Evolutionary conservation across 2,113 vertebrate genomes (phyloP).

Genomic region (Caretta caretta): DNA sequence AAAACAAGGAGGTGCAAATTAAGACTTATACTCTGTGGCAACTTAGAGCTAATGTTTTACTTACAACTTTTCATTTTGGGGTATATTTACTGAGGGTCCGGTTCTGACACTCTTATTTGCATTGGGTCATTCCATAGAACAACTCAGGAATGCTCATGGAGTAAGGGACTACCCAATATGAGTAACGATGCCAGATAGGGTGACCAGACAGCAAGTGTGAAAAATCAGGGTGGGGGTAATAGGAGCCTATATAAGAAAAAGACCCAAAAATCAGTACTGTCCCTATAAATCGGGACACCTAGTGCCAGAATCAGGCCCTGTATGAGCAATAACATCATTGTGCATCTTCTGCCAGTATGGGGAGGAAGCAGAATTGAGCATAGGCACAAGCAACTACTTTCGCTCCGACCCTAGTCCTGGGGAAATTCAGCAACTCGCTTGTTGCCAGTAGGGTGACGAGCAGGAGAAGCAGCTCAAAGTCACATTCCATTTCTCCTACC

Average conservation of each 20-base stretch:
- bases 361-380: neutral
- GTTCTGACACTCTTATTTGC: neutral
- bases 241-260: no score
- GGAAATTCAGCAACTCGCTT: neutral
- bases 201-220: no score
- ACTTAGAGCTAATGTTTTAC: neutral
- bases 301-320: neutral
- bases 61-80: neutral
- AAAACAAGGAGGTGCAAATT: neutral
- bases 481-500: neutral
- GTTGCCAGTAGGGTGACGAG: neutral
- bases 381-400: neutral
- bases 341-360: neutral
- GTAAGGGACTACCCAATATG: fast-evolving
- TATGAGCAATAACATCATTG: neutral
- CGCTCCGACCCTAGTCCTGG: fast-evolving
- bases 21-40: neutral
- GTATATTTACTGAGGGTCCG: neutral
- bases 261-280: no score
- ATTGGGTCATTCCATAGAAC: neutral
- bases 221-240: no score
- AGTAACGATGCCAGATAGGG: neutral
- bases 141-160: fast-evolving
- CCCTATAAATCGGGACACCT: no score
- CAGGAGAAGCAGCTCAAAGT: neutral